These are phyloP conservation scores for Acipenser oxyrinchus DNA, from an alignment of 2,797 vertebrate species.

Conservation along the genomic window DNA sequence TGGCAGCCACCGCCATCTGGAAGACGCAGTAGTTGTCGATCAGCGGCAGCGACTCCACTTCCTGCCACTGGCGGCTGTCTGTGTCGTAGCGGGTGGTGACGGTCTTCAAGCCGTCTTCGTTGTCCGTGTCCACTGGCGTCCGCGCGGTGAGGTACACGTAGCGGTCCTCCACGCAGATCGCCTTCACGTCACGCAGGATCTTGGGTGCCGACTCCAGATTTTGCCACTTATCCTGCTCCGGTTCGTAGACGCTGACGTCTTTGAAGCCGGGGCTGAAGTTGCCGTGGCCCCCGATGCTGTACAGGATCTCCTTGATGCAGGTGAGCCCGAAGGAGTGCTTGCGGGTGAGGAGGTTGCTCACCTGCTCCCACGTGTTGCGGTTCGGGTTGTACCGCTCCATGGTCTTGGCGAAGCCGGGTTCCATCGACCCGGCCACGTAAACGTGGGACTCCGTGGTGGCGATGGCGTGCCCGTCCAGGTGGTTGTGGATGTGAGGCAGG, in stretches of 20 bases:
- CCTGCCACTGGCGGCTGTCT: conserved; percentile 87
- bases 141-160: conserved; percentile 84
- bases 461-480: conserved; percentile 85
- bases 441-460: conserved; percentile 81
- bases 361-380: conserved; percentile 88
- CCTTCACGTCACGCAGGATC: conserved; percentile 88
- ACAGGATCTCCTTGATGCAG: conserved; percentile 80
- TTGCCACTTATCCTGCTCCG: conserved; percentile 87
- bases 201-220: conserved; percentile 86
- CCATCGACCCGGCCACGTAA: conserved; percentile 91
- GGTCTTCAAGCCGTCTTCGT: conserved; percentile 79
- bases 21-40: conserved; percentile 90
- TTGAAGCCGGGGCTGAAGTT: conserved; percentile 93
- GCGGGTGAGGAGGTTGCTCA: conserved; percentile 81
- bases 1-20: conserved; percentile 83
- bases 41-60: conserved; percentile 81
- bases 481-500: conserved; percentile 88
- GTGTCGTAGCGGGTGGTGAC: conserved; percentile 84
- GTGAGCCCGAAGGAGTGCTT: conserved; percentile 90
- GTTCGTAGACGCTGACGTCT: conserved; percentile 86
- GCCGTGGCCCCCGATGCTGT: conserved; percentile 88
- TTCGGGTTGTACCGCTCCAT: conserved; percentile 88
- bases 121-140: conserved; percentile 81
- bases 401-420: conserved; percentile 88
- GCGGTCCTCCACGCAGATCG: conserved; percentile 79